Evolutionary conservation across 2,113 vertebrate genomes (phyloP), one percentile per base, ranked within the genome.

Genomic region (Dipodomys stephensi): DNA sequence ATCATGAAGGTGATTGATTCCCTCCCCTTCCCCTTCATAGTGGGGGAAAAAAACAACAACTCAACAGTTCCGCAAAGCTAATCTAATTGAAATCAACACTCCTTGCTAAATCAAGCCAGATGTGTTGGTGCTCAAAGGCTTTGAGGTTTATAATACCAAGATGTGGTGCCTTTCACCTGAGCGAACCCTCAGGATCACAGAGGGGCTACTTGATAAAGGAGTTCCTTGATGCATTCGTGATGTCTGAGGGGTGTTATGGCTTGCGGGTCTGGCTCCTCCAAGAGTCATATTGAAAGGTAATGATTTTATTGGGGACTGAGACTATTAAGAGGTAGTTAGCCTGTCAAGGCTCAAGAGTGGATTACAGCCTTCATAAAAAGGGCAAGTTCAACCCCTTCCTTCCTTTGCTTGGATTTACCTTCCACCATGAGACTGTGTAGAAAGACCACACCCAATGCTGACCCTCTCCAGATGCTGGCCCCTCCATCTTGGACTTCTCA

Each of bases 271-370:
- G 68, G 30, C 20, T 10, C 20, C 53, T 72, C 27, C 20, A 68
- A 44, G 68, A 60, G 12, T 27, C 27, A 7, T 20, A 7, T 53
- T 13, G 27, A 30, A 84, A 84, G 60, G 7, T 7, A 20, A 32
- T 78, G n/a, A 15, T 46, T 25, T 19, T 25, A 18, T 27, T 12
- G 19, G 68, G 7, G 39, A 3, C 11, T 25, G 44, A 32, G 27
- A 25, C 16, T 19, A 69, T 71, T 28, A 84, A 30, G 90, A n/a
- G 7, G 9, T 69, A n/a, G 28, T 15, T 27, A 68, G 64, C 32
- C 9, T 1, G 16, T 0, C 1, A 44, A 3, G 6, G 13, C 4
- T 28, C 0, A 2, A 9, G n/a, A 73, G 16, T 28, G 65, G 35
- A 27, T 71, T 20, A 57, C 8, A 22, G 7, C 57, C 4, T 0